These are phyloP conservation scores for Mycteria americana DNA, from an alignment of 2,797 vertebrate species.

Conservation along the genomic window DNA sequence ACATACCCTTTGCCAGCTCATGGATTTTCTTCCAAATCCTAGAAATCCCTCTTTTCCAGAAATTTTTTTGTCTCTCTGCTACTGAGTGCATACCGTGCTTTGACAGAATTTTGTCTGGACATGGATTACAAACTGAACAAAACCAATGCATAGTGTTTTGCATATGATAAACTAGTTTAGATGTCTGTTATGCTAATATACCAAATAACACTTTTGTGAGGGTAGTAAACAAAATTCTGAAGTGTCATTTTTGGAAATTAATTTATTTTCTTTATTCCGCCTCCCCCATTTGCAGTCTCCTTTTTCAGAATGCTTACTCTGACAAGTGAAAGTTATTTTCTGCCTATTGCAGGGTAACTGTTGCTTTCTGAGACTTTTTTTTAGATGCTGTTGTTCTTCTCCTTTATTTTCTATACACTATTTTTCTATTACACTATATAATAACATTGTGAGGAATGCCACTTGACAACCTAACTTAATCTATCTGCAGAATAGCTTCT, in stretches of 20 bases:
- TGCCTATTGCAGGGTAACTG: background rate
- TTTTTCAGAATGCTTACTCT: background rate
- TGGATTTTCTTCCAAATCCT: background rate
- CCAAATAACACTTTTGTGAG: background rate
- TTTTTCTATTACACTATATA: background rate
- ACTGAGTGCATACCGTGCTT: background rate
- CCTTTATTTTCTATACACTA: background rate
- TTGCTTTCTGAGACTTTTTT: background rate
- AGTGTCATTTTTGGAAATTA: background rate
- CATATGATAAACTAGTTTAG: background rate
- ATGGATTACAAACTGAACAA: background rate
- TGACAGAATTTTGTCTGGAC: background rate
- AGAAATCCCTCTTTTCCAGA: background rate
- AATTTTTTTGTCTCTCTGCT: background rate
- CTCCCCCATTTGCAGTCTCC: fast-evolving
- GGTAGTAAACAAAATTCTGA: background rate
- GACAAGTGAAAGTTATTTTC: background rate
- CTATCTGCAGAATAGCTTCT: background rate
- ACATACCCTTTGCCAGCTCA: background rate
- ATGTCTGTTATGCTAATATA: background rate
- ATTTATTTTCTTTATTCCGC: background rate
- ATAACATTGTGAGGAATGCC: background rate
- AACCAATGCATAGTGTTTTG: fast-evolving
- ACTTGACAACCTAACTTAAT: background rate
- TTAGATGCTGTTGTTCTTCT: background rate